These are phyloP conservation scores for Hylaeus anthracinus DNA, from an alignment of 1,140 invertebrate species.

Conservation along the genomic window DNA sequence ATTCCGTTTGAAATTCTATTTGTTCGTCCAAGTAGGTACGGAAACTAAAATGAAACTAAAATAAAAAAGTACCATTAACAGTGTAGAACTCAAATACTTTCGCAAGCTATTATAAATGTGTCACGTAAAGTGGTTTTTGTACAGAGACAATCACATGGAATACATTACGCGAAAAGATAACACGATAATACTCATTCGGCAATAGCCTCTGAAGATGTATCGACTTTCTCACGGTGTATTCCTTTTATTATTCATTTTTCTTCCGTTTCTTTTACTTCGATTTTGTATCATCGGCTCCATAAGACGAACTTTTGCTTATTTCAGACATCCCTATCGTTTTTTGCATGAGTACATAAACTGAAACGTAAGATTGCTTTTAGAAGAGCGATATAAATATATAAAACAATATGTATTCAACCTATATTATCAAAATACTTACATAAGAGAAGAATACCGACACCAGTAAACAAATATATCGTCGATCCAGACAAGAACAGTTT, in stretches of 20 bases:
- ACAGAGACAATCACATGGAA: background rate
- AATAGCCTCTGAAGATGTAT: background rate
- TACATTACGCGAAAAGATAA: constrained; percentile 11
- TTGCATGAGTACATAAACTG: constrained; percentile 89
- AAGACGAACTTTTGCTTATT: constrained; percentile 91
- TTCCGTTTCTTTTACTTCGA: constrained; percentile 65
- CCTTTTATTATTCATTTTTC: constrained; percentile 57
- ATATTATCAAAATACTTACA: constrained; percentile 82
- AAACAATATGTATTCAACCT: background rate
- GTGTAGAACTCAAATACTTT: constrained; percentile 16
- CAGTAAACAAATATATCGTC: constrained; percentile 86
- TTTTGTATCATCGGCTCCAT: constrained; percentile 81
- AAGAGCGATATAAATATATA: background rate
- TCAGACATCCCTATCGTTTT: constrained; percentile 91
- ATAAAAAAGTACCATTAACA: background rate
- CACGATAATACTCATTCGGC: background rate
- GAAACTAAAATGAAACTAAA: background rate
- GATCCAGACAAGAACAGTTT: constrained; percentile 87
- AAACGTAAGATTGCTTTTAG: constrained; percentile 70
- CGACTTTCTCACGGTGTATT: constrained; percentile 7
- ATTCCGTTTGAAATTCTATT: background rate
- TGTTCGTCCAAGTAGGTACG: too few species aligned
- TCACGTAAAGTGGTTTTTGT: background rate
- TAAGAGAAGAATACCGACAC: constrained; percentile 84
- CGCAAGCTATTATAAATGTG: constrained; percentile 1